phyloP scores from a whole-genome alignment of 2,888 invertebrate genomes.

The Exephanes ischioxanthus region DNA sequence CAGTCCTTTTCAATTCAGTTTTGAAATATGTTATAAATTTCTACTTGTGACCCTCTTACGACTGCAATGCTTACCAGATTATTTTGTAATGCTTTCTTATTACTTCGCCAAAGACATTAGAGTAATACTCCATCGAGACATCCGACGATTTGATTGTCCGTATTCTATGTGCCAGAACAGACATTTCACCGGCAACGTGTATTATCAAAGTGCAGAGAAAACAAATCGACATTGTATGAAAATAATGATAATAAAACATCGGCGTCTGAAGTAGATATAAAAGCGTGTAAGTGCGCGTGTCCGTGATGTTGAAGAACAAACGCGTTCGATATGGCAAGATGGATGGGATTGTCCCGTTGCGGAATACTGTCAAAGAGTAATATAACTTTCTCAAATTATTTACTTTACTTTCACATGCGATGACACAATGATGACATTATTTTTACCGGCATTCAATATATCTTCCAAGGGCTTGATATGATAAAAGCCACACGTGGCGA shows the following conservation, averaged over 20 bases:
- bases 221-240: slow-evolving; percentile 56
- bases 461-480: slow-evolving; percentile 34
- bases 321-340: slow-evolving; percentile 62
- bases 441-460: slow-evolving; percentile 31
- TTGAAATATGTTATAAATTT: too few species aligned
- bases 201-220: slow-evolving; percentile 58
- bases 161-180: slow-evolving; percentile 60
- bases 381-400: not conserved
- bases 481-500: slow-evolving; percentile 30
- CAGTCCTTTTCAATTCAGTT: slow-evolving; percentile 35
- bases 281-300: slow-evolving; percentile 44
- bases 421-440: too few species aligned
- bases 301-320: slow-evolving; percentile 58
- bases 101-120: slow-evolving; percentile 35
- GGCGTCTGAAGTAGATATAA: slow-evolving; percentile 60
- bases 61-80: slow-evolving; percentile 63
- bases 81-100: slow-evolving; percentile 46
- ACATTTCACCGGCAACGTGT: slow-evolving; percentile 61
- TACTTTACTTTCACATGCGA: not conserved
- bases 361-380: slow-evolving; percentile 41
- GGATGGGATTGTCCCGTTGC: slow-evolving; percentile 51
- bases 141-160: not conserved
- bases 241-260: slow-evolving; percentile 58
- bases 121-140: not conserved
- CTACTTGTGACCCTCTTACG: too few species aligned